Conservation (phyloP, 2,888 invertebrate species). For the Volucella inflata region DNA sequence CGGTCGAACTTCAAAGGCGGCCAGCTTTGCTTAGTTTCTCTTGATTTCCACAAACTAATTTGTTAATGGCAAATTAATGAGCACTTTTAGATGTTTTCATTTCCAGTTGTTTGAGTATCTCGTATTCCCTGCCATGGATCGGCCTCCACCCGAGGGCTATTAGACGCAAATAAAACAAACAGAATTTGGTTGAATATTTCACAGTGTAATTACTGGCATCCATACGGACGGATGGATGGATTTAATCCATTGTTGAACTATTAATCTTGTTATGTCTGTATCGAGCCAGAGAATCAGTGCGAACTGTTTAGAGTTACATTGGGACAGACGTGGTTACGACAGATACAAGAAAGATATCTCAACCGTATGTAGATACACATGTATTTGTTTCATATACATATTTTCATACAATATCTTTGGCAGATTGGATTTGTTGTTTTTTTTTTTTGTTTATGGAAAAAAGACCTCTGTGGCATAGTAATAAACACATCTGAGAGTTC, state of each 20-base stretch:
- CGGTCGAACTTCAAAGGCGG: slow-evolving; percentile 58
- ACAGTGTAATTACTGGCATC: slow-evolving; percentile 69
- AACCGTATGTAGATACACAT: too few species aligned
- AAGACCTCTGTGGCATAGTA: slow-evolving; percentile 61
- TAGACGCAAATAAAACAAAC: slow-evolving; percentile 71
- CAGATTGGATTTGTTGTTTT: slow-evolving; percentile 52
- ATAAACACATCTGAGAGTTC: slow-evolving; percentile 68
- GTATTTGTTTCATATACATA: slow-evolving; percentile 25
- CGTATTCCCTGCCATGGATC: slow-evolving; percentile 28
- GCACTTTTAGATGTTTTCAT: slow-evolving; percentile 72
- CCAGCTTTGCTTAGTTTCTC: slow-evolving; percentile 53
- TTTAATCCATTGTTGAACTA: slow-evolving; percentile 53
- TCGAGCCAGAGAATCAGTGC: slow-evolving; percentile 55
- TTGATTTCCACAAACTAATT: slow-evolving; percentile 70
- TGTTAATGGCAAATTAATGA: slow-evolving; percentile 74
- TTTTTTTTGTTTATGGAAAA: slow-evolving; percentile 29
- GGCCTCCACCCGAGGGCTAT: slow-evolving; percentile 56
- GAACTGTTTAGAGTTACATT: slow-evolving; percentile 73
- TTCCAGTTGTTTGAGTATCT: slow-evolving; percentile 39
- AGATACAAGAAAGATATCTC: too few species aligned
- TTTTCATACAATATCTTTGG: slow-evolving; percentile 42
- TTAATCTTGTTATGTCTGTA: slow-evolving; percentile 66
- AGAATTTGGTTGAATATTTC: slow-evolving; percentile 71
- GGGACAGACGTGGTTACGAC: slow-evolving; percentile 57
- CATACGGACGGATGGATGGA: slow-evolving; percentile 16